Evolutionary conservation across 2,797 vertebrate species (phyloP).

Genomic region (Darevskia mixta): DNA sequence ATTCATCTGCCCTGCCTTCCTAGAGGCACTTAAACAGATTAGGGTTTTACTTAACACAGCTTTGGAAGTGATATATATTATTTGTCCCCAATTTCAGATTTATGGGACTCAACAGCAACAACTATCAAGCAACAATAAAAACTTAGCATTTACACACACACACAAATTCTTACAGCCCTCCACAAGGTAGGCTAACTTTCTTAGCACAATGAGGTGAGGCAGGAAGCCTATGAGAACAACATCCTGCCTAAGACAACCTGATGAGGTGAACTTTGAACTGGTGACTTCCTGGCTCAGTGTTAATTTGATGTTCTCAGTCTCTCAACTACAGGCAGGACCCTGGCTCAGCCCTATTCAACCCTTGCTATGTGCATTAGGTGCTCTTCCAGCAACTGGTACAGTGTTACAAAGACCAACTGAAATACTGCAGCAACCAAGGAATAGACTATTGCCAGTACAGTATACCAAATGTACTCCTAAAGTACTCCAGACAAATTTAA

Average conservation of each 20-base stretch:
- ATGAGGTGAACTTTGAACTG: not conserved
- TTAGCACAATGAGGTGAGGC: not conserved
- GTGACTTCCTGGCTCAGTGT: not conserved
- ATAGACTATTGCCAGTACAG: too few species aligned
- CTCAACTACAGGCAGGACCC: too few species aligned
- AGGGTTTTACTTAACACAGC: accelerated
- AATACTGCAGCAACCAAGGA: not conserved
- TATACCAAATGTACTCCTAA: not conserved
- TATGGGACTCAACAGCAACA: not conserved
- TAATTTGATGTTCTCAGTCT: not conserved
- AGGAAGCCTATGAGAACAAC: not conserved
- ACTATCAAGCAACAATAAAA: not conserved
- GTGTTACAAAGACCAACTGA: not conserved
- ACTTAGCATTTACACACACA: not conserved
- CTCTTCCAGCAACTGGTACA: not conserved
- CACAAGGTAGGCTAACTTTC: not conserved
- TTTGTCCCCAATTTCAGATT: not conserved
- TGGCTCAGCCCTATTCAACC: not conserved
- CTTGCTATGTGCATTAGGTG: not conserved
- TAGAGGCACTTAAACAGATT: not conserved
- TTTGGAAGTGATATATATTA: not conserved
- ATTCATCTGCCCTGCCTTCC: not conserved
- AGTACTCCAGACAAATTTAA: not conserved
- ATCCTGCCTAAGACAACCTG: not conserved
- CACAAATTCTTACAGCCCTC: not conserved